Conservation (phyloP, 2,888 invertebrate genomes). For the Chloroclysta siterata region DNA sequence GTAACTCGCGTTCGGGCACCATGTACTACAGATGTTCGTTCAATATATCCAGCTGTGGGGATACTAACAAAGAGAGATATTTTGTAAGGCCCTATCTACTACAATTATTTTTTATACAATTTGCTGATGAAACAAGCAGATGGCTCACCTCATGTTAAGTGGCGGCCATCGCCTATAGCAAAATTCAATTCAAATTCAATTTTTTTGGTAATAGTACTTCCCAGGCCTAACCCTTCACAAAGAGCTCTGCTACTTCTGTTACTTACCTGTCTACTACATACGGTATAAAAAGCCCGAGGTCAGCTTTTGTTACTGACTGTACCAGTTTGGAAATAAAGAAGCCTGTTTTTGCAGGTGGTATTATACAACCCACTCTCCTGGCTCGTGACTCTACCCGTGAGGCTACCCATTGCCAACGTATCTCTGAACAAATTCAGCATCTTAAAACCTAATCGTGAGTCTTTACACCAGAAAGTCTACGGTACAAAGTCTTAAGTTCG, state of each 20-base stretch:
- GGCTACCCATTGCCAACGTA: constrained; percentile 83
- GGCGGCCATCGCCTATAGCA: too few relatives aligned
- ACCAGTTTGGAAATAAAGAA: not conserved
- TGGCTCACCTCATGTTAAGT: too few relatives aligned
- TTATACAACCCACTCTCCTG: constrained; percentile 93
- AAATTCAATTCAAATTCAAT: too few relatives aligned
- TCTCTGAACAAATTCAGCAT: constrained; percentile 71
- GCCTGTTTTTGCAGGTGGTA: constrained; percentile 73
- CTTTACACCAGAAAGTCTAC: not conserved
- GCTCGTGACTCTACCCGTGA: constrained; percentile 82
- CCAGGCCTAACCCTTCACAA: too few relatives aligned
- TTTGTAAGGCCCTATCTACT: constrained; percentile 53
- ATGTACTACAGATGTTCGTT: constrained; percentile 69
- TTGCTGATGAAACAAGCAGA: too few relatives aligned
- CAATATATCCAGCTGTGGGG: constrained; percentile 90
- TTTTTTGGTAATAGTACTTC: too few relatives aligned
- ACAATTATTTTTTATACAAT: not conserved
- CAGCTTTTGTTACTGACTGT: too few relatives aligned
- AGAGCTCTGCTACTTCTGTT: too few relatives aligned
- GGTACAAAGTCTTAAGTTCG: too few relatives aligned
- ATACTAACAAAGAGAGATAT: constrained; percentile 69
- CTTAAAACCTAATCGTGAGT: constrained; percentile 84
- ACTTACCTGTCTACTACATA: too few relatives aligned
- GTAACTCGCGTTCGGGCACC: constrained; percentile 36
- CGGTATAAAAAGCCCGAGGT: too few relatives aligned